Evolutionary conservation across 2,113 vertebrate genomes (phyloP).

Genomic region (Physeter macrocephalus): DNA sequence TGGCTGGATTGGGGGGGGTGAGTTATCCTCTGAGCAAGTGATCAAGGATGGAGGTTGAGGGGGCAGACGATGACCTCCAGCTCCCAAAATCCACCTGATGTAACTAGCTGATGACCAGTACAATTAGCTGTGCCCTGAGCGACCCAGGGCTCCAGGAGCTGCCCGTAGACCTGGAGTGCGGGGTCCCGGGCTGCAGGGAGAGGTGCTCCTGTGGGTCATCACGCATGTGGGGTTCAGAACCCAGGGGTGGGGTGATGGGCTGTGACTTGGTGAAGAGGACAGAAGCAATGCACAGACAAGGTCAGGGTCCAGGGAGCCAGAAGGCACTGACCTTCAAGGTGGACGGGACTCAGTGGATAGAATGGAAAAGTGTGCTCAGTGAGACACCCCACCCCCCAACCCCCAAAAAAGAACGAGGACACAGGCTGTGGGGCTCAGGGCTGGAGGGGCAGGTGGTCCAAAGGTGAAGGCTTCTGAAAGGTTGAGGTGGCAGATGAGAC

Average conservation of each 20-base stretch:
- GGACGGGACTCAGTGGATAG: background rate
- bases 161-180: background rate
- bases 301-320: background rate
- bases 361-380: background rate
- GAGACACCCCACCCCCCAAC: background rate
- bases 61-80: background rate
- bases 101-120: background rate
- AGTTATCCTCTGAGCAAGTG: background rate
- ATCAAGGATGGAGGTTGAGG: rapidly evolving
- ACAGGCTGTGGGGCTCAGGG: background rate
- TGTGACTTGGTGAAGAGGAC: background rate
- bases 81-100: background rate
- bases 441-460: background rate
- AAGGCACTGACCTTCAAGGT: background rate
- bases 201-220: background rate
- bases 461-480: background rate
- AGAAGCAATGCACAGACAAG: background rate
- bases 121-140: background rate
- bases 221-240: rapidly evolving
- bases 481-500: background rate
- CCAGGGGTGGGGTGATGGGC: background rate
- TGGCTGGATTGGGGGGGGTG: background rate
- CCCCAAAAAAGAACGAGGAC: background rate
- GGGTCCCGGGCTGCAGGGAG: too few relatives aligned
- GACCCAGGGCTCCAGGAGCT: background rate